These are phyloP conservation scores for Limosa lapponica DNA, from an alignment of 2,797 vertebrate genomes.

Conservation along the genomic window DNA sequence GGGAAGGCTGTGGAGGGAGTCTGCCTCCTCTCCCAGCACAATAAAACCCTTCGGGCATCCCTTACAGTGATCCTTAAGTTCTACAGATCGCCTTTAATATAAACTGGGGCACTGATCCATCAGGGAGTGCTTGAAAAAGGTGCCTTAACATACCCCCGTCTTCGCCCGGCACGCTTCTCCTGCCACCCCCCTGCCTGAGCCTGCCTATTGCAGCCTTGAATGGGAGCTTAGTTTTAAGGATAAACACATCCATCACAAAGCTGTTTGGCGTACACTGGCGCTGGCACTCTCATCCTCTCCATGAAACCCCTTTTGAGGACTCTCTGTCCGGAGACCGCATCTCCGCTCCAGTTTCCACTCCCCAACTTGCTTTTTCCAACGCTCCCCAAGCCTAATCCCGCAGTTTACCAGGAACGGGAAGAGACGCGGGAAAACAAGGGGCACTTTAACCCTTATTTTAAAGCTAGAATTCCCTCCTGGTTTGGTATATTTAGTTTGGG, in stretches of 20 bases:
- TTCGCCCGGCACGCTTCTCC: neutral
- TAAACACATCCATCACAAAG: constrained; percentile 68
- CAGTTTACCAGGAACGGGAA: neutral
- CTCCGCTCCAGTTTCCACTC: neutral
- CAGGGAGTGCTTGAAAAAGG: neutral
- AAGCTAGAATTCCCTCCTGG: neutral
- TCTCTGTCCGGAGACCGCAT: neutral
- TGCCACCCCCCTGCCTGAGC: neutral
- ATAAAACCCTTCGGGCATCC: neutral
- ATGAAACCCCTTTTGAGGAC: constrained; percentile 47
- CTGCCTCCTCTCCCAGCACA: neutral
- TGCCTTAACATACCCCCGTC: neutral
- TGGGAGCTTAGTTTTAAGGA: constrained; percentile 41
- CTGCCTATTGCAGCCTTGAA: neutral
- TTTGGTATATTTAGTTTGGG: constrained; percentile 47
- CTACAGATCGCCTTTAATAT: neutral
- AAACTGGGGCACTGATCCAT: neutral
- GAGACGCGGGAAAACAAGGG: neutral
- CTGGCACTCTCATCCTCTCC: constrained; percentile 29
- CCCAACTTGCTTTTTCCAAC: neutral
- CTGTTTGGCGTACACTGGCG: neutral
- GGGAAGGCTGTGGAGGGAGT: accelerated
- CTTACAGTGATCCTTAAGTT: neutral
- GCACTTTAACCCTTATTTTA: neutral
- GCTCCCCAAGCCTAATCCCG: accelerated